These are phyloP conservation scores for Amblyornis subalaris DNA, from an alignment of 2,113 vertebrate genomes.

Conservation along the genomic window DNA sequence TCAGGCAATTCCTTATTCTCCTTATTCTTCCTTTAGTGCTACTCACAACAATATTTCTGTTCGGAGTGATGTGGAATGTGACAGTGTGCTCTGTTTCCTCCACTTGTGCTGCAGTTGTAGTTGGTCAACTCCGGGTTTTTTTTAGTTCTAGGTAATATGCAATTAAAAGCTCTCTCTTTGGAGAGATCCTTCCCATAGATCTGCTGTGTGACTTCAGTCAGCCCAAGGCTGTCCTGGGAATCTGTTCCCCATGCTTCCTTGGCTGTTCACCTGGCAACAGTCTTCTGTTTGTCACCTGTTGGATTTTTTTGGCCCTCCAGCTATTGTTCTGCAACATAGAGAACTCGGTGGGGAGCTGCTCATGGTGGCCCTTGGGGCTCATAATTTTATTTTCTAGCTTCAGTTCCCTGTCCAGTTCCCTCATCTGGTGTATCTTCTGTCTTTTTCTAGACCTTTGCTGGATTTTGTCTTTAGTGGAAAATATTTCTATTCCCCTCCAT, in stretches of 20 bases:
- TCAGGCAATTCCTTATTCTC: background rate
- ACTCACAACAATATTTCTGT: background rate
- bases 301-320: background rate
- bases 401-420: background rate
- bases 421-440: background rate
- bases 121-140: fast-evolving
- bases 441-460: background rate
- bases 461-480: background rate
- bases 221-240: background rate
- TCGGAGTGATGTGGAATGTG: background rate
- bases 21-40: background rate
- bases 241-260: background rate
- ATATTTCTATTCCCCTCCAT: background rate
- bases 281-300: background rate
- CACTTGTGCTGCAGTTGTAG: background rate
- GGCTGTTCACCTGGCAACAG: background rate
- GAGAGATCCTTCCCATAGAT: background rate
- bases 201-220: background rate
- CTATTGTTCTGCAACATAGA: background rate
- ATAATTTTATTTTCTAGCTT: background rate
- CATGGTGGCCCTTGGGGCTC: background rate
- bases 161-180: background rate
- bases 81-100: background rate
- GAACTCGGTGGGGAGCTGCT: background rate
- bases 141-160: background rate